phyloP scores from a whole-genome alignment of 1,140 invertebrate genomes.

The Penaeus vannamei region DNA sequence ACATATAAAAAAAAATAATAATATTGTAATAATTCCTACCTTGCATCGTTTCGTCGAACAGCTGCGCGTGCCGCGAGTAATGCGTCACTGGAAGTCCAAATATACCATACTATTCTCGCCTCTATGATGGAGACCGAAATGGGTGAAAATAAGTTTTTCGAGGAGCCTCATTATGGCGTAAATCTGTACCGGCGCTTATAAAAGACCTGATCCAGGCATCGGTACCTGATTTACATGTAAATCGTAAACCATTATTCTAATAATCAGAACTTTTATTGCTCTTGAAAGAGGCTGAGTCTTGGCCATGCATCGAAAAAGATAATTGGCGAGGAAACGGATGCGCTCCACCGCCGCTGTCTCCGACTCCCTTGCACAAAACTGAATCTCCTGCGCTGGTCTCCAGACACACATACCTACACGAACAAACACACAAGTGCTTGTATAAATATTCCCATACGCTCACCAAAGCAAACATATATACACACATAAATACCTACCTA shows the following conservation, averaged over 20 bases:
- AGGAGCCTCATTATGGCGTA: neutral
- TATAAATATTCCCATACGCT: neutral
- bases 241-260: constrained; percentile 28
- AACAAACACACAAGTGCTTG: neutral
- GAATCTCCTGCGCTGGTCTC: too few relatives aligned
- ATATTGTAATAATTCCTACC: too few relatives aligned
- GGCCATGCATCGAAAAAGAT: too few relatives aligned
- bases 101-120: neutral
- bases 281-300: constrained; percentile 1
- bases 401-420: constrained; percentile 1
- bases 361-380: too few relatives aligned
- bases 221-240: constrained; percentile 49
- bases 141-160: constrained; percentile 12
- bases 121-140: neutral
- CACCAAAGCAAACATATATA: neutral
- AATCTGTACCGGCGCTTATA: constrained; percentile 37
- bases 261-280: constrained; percentile 53
- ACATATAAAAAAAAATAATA: neutral
- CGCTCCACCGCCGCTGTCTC: neutral
- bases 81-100: constrained; percentile 25
- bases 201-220: constrained; percentile 37
- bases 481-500: neutral
- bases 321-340: neutral
- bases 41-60: constrained; percentile 2
- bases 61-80: constrained; percentile 44